Evolutionary conservation across 2,113 vertebrate genomes (phyloP).

Genomic region (Puffinus mauretanicus): DNA sequence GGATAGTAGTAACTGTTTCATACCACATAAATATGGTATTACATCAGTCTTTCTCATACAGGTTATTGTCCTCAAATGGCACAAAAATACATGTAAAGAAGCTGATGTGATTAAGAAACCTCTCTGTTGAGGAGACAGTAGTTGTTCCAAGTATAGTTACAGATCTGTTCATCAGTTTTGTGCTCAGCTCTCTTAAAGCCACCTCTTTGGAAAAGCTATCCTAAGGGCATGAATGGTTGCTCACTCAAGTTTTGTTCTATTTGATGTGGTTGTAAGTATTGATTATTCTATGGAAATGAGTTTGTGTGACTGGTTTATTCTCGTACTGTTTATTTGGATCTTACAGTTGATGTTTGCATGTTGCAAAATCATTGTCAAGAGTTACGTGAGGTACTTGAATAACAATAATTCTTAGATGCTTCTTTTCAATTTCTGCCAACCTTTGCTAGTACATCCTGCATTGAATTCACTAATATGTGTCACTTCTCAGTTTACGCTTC

Average conservation of each 20-base stretch:
- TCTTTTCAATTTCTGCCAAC: background rate
- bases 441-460: background rate
- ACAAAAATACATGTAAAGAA: background rate
- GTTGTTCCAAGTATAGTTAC: background rate
- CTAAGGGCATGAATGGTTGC: slow-evolving; percentile 4
- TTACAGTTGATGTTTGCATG: background rate
- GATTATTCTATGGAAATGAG: background rate
- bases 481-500: background rate
- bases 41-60: background rate
- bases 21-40: background rate
- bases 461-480: background rate
- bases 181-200: background rate
- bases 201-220: background rate
- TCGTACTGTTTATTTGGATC: background rate
- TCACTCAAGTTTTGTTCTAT: background rate
- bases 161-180: background rate
- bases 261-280: slow-evolving; percentile 42
- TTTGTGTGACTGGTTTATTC: background rate
- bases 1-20: background rate
- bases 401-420: background rate
- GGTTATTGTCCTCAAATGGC: background rate
- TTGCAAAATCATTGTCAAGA: background rate
- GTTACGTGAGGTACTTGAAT: background rate
- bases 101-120: background rate
- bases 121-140: background rate